Conservation (phyloP, 2,113 vertebrate species). For the Neodontobutis hainanensis region DNA sequence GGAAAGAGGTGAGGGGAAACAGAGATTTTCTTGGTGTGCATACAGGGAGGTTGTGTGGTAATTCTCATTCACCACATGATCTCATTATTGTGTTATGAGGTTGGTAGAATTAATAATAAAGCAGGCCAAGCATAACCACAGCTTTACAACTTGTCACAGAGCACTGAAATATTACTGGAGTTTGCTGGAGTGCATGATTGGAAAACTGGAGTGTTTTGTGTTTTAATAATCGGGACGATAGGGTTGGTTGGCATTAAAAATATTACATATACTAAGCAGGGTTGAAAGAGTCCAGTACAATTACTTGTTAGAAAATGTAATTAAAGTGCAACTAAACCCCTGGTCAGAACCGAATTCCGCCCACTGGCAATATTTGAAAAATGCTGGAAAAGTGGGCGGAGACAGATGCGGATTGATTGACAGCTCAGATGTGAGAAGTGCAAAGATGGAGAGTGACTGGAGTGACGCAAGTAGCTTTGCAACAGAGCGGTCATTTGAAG, state of each 20-base stretch:
- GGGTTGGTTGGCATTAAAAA: background rate
- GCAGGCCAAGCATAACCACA: conserved; percentile 1
- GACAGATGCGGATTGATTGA: too few species aligned
- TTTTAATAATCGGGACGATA: conserved; percentile 1
- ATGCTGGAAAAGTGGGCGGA: too few species aligned
- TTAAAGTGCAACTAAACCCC: too few species aligned
- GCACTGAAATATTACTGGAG: conserved; percentile 12
- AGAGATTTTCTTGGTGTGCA: background rate
- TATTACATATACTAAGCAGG: too few species aligned
- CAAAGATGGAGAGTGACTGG: too few species aligned
- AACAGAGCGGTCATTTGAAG: too few species aligned
- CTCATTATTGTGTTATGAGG: conserved; percentile 14
- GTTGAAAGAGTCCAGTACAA: too few species aligned
- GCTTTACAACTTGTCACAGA: background rate
- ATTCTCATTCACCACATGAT: background rate
- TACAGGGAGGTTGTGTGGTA: background rate
- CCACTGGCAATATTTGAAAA: too few species aligned
- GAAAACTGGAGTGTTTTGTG: conserved; percentile 3
- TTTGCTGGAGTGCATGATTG: conserved; percentile 1
- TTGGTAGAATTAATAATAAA: background rate
- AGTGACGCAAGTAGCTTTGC: too few species aligned
- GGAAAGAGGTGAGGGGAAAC: background rate
- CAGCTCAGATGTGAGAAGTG: too few species aligned
- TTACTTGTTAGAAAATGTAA: too few species aligned
- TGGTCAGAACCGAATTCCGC: too few species aligned